A percentile compares a stretch with the other conserved stretches of the same genome.
These are phyloP conservation scores for Hydropsyche tenuis DNA, from an alignment of 1,140 invertebrate genomes.

Conservation along the genomic window DNA sequence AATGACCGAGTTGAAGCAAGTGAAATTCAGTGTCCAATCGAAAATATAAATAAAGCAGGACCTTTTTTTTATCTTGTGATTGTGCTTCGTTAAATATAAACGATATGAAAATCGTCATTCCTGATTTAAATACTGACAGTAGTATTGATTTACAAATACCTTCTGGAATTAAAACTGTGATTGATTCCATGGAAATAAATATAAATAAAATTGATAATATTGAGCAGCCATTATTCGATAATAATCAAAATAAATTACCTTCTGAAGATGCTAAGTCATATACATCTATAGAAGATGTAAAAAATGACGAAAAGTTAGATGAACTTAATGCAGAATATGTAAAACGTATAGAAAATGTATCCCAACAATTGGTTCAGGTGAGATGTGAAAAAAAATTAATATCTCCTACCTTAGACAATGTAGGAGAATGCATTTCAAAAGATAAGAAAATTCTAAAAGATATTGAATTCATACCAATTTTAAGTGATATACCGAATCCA, in stretches of 20 bases:
- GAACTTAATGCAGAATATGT: slow-evolving; percentile 63
- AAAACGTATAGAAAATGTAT: slow-evolving; percentile 62
- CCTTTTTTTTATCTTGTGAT: no score
- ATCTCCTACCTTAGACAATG: not conserved
- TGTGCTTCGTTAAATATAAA: no score
- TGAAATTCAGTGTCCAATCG: no score
- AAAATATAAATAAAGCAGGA: no score
- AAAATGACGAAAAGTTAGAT: slow-evolving; percentile 43
- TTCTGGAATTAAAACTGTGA: not conserved
- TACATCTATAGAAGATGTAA: slow-evolving; percentile 52
- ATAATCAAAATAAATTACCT: no score
- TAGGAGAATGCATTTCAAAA: not conserved
- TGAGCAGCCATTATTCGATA: no score
- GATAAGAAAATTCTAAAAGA: slow-evolving; percentile 10
- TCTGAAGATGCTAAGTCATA: slow-evolving; percentile 54
- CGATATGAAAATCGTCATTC: no score
- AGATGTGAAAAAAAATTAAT: slow-evolving; percentile 61
- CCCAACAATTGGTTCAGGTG: slow-evolving; percentile 64
- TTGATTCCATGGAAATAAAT: slow-evolving; percentile 31
- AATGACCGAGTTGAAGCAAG: no score
- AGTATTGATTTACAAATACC: no score
- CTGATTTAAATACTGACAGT: no score
- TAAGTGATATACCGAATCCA: slow-evolving; percentile 44
- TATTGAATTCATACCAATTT: slow-evolving; percentile 37
- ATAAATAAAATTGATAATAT: slow-evolving; percentile 38